Percentiles rank a stretch among this genome's conserved stretches.
These are phyloP conservation scores for Pemphigus obesinymphae DNA, from an alignment of 1,140 invertebrate genomes.

Conservation along the genomic window DNA sequence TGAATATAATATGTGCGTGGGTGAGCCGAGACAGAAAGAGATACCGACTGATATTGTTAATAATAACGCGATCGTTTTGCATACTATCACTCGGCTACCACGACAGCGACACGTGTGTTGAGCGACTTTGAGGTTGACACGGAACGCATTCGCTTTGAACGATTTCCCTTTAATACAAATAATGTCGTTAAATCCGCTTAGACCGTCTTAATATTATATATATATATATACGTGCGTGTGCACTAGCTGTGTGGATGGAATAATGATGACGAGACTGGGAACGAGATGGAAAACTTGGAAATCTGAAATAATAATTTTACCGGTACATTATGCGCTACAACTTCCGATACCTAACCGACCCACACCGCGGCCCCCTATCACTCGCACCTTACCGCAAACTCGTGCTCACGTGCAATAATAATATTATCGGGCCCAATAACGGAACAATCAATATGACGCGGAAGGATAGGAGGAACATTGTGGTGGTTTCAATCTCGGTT, in stretches of 20 bases:
- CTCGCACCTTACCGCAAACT: too few relatives aligned
- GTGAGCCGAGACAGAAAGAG: too few relatives aligned
- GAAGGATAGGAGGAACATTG: too few relatives aligned
- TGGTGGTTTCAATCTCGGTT: too few relatives aligned
- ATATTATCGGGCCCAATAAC: too few relatives aligned
- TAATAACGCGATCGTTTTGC: neutral
- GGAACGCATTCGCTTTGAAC: neutral
- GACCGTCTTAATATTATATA: neutral
- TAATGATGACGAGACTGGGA: too few relatives aligned
- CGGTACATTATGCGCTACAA: neutral
- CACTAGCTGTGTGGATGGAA: neutral
- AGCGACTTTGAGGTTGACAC: conserved; percentile 3
- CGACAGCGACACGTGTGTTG: neutral
- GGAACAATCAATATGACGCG: too few relatives aligned
- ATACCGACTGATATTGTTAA: too few relatives aligned
- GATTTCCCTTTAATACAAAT: neutral
- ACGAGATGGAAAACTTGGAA: too few relatives aligned
- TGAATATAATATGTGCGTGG: neutral
- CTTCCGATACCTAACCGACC: neutral
- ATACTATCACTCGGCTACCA: neutral
- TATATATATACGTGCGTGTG: neutral
- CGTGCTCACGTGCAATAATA: too few relatives aligned
- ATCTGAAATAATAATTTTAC: neutral
- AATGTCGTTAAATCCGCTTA: neutral
- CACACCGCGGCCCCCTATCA: too few relatives aligned